These are phyloP conservation scores for Amitus sp. DNA, from an alignment of 2,888 invertebrate species.

Conservation along the genomic window DNA sequence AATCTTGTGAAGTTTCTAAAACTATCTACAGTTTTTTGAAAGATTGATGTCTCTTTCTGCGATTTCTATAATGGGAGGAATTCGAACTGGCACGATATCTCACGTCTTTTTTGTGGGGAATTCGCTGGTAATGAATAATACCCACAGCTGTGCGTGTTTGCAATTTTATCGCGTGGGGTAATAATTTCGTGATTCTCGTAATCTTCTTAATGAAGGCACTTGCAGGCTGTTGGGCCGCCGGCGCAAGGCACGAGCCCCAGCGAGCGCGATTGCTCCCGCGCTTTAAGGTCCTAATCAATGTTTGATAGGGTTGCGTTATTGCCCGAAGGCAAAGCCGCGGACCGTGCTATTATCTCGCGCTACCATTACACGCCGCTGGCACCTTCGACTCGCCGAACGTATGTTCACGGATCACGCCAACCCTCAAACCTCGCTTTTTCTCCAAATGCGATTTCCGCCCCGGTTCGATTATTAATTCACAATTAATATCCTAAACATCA, in stretches of 20 bases:
- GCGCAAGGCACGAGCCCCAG: constrained; percentile 37
- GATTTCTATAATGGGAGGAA: too few relatives aligned
- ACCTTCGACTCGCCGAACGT: constrained; percentile 55
- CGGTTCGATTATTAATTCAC: too few relatives aligned
- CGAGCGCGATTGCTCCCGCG: constrained; percentile 52
- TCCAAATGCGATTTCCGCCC: too few relatives aligned
- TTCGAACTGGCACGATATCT: too few relatives aligned
- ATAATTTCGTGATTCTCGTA: constrained; percentile 52
- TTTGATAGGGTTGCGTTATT: constrained; percentile 58
- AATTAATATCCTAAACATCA: too few relatives aligned
- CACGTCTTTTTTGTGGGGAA: not conserved
- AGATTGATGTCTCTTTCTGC: too few relatives aligned
- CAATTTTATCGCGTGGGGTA: constrained; percentile 39
- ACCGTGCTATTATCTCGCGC: constrained; percentile 55
- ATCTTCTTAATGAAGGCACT: constrained; percentile 52
- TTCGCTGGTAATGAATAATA: constrained; percentile 23
- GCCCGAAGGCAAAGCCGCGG: constrained; percentile 49
- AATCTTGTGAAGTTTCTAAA: too few relatives aligned
- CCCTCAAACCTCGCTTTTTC: too few relatives aligned
- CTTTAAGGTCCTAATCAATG: constrained; percentile 59
- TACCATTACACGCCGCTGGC: constrained; percentile 53
- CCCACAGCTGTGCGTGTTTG: constrained; percentile 17
- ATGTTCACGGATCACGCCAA: constrained; percentile 57
- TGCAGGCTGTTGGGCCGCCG: constrained; percentile 37
- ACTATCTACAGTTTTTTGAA: too few relatives aligned